Conservation (phyloP, 2,888 invertebrate genomes). For the Athetis lepigone region DNA sequence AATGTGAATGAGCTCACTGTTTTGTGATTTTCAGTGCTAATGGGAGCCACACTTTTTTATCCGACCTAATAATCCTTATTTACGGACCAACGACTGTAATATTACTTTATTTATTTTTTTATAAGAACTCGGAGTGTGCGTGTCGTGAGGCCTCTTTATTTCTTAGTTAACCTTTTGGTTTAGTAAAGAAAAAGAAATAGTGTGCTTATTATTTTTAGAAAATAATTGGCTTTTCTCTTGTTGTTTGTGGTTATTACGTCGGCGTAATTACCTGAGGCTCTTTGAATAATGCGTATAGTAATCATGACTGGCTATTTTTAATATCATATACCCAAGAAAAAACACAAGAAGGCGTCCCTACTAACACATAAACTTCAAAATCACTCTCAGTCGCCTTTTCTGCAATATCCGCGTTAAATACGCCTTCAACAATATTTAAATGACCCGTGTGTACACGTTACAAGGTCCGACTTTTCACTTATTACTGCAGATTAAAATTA, state of each 20-base stretch:
- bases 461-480: background rate
- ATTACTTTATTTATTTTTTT: conserved; percentile 42
- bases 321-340: too few species aligned
- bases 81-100: conserved; percentile 30
- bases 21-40: conserved; percentile 56
- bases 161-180: conserved; percentile 39
- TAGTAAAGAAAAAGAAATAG: conserved; percentile 21
- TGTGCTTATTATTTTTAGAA: conserved; percentile 18
- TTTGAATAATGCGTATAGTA: background rate
- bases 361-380: too few species aligned
- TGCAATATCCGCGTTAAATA: too few species aligned
- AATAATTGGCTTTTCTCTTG: conserved; percentile 21
- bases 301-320: too few species aligned
- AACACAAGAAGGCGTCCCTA: too few species aligned
- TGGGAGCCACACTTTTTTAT: conserved; percentile 42
- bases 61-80: conserved; percentile 46
- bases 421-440: too few species aligned
- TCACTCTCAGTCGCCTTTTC: too few species aligned
- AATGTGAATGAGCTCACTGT: conserved; percentile 53
- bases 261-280: conserved; percentile 1
- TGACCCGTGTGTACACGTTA: background rate
- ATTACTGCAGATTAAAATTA: conserved; percentile 19
- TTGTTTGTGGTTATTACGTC: conserved; percentile 8
- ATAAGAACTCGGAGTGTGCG: conserved; percentile 34
- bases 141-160: conserved; percentile 37